These are phyloP conservation scores for Aurelia coerulea DNA, from an alignment of 30 jellyfish, hydroid and myxozoan genomes.

Conservation along the genomic window DNA sequence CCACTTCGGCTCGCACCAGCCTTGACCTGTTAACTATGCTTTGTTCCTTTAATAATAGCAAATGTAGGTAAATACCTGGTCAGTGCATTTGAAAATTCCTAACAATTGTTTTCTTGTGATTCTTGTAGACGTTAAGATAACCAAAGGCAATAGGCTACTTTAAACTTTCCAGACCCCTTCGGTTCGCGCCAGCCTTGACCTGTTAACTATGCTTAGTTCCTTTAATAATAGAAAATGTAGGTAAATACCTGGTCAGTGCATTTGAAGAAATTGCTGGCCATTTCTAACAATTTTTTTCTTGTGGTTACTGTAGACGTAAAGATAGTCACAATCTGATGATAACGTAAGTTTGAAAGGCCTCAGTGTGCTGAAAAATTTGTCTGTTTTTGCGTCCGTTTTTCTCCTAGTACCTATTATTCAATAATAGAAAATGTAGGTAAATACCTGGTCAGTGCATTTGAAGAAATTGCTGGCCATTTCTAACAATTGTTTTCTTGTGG, in stretches of 20 bases:
- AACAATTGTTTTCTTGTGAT: constrained; percentile 58
- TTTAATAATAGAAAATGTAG: too few species aligned
- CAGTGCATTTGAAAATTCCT: constrained; percentile 83
- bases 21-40: too few species aligned
- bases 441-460: constrained; percentile 88
- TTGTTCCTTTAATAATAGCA: too few species aligned
- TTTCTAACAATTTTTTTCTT: constrained; percentile 68
- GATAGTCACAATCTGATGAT: constrained; percentile 22
- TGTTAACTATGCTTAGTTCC: too few species aligned
- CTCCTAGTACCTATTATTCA: too few species aligned
- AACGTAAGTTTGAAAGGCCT: too few species aligned
- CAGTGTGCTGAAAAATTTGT: too few species aligned
- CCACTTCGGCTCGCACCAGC: too few species aligned
- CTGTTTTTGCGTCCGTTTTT: too few species aligned
- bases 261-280: constrained; percentile 86
- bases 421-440: too few species aligned
- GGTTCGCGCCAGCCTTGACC: too few species aligned
- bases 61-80: constrained; percentile 57
- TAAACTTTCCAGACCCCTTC: too few species aligned
- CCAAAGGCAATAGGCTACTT: neutral
- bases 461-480: constrained; percentile 92
- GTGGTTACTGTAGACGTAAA: constrained; percentile 50
- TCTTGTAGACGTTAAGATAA: constrained; percentile 33
- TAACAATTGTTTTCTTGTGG: constrained; percentile 62
- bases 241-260: constrained; percentile 81